Base-by-base conservation (phyloP, 1,140 invertebrate species). In the Megalopta genalis region DNA sequence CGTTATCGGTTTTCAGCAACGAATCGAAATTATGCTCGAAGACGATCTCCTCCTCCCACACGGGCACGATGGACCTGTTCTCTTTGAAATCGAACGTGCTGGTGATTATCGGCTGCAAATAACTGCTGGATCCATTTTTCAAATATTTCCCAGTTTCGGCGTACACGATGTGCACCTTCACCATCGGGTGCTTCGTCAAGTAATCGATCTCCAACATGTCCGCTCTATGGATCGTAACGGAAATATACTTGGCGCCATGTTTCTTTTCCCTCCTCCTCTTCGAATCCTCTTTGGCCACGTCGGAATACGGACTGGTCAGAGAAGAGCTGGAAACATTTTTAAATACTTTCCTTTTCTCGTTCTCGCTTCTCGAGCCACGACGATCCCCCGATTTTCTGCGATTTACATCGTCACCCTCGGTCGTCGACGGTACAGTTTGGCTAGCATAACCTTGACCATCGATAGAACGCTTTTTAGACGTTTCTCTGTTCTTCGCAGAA, bases 21-120 rank as follows among this genome's bases (percentile, higher is more conserved):
- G 93, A 90, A 39, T 93, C 87, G 67, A 93, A 94, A 69, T 94
- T 93, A 85, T 95, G 94, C 89, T 95, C 94, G 80, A 95, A 94
- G 54, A 96, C 87, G 0, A 96, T 82, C 67, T 95, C 90, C 84
- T 96, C 95, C 83, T 96, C 94, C 95, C 95, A 96, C 1, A 92
- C 86, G 3, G 95, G 95, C 37, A 89, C 82, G 74, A 93, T 91
- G 8, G 91, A 92, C 66, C 85, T 92, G 9, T 91, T 88, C 25
- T 90, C 87, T 54, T 86, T 90, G 39, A 92, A 91, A 57, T 92
- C 90, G 69, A 91, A 93, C 63, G 88, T 89, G 1, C 82, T 81
- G 7, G 91, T 92, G 27, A 92, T 88, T 42, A 91, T 81, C 6
- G 92, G 90, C n/a, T 90, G 90, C 7, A 91, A 73, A 73, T 87